These are phyloP conservation scores for Acleris sparsana DNA, from an alignment of 2,888 invertebrate genomes.

Conservation along the genomic window DNA sequence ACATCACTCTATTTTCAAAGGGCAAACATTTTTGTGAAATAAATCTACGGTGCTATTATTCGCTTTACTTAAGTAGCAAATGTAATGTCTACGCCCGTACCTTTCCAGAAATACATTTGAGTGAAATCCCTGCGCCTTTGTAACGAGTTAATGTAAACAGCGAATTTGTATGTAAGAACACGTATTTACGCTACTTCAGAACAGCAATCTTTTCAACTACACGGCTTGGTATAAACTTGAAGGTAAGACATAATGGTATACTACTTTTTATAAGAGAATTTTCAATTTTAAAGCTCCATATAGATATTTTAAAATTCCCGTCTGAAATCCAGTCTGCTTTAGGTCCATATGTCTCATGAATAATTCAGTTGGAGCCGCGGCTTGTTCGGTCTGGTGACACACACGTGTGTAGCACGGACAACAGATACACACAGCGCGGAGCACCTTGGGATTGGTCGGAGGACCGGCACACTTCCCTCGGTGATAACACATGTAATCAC, in stretches of 20 bases:
- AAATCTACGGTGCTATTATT: constrained; percentile 24
- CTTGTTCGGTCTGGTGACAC: constrained; percentile 59
- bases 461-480: constrained; percentile 11
- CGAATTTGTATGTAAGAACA: constrained; percentile 8
- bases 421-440: constrained; percentile 20
- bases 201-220: constrained; percentile 17
- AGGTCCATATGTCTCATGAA: constrained; percentile 82
- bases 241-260: constrained; percentile 48
- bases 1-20: constrained; percentile 24
- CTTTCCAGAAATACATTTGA: constrained; percentile 21
- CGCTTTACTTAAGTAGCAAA: constrained; percentile 15
- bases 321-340: constrained; percentile 81
- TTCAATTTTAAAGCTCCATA: constrained; percentile 73
- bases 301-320: constrained; percentile 80
- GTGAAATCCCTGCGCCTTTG: constrained; percentile 9
- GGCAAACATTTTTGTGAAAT: constrained; percentile 29
- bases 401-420: constrained; percentile 32
- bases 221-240: constrained; percentile 21
- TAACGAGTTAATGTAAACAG: constrained; percentile 11
- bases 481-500: constrained; percentile 22
- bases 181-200: constrained; percentile 21
- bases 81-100: constrained; percentile 12
- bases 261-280: constrained; percentile 67
- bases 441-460: constrained; percentile 4
- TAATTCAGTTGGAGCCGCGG: constrained; percentile 72